Evolutionary conservation across 30 jellyfish, hydroid and myxozoan genomes (phyloP).

Genomic region (Aurelia coerulea): DNA sequence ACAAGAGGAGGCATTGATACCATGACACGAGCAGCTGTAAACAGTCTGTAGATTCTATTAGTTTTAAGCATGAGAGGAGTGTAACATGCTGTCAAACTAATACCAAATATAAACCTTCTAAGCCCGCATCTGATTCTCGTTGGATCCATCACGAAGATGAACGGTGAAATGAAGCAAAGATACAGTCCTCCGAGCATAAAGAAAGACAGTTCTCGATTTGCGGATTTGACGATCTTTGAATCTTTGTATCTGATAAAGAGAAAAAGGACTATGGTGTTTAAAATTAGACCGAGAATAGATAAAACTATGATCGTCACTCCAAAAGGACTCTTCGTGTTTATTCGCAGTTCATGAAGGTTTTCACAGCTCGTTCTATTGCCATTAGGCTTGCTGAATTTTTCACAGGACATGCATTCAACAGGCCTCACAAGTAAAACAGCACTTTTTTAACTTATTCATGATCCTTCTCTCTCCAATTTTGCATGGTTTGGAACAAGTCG

Average conservation of each 20-base stretch:
- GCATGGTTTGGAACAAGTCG: constrained; percentile 57
- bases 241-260: constrained; percentile 44
- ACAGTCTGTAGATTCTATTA: constrained; percentile 81
- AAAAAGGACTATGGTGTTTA: constrained; percentile 23
- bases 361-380: constrained; percentile 7
- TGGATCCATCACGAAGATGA: constrained; percentile 46
- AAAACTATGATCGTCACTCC: constrained; percentile 2
- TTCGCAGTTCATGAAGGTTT: constrained; percentile 13
- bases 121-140: constrained; percentile 51
- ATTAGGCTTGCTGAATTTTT: constrained; percentile 18
- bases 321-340: background rate
- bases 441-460: background rate
- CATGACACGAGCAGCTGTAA: constrained; percentile 65
- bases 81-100: constrained; percentile 78
- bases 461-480: constrained; percentile 19
- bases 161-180: constrained; percentile 68
- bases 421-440: constrained; percentile 59
- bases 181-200: constrained; percentile 53
- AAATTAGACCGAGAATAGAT: constrained; percentile 30
- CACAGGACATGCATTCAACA: constrained; percentile 53
- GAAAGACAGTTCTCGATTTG: constrained; percentile 60
- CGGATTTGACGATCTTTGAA: constrained; percentile 57
- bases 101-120: constrained; percentile 74
- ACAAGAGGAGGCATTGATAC: constrained; percentile 63
- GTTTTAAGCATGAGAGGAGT: constrained; percentile 84